Base-by-base conservation (phyloP, 53 echinoderm and acorn worm species). In the Glandiceps talaboti region DNA sequence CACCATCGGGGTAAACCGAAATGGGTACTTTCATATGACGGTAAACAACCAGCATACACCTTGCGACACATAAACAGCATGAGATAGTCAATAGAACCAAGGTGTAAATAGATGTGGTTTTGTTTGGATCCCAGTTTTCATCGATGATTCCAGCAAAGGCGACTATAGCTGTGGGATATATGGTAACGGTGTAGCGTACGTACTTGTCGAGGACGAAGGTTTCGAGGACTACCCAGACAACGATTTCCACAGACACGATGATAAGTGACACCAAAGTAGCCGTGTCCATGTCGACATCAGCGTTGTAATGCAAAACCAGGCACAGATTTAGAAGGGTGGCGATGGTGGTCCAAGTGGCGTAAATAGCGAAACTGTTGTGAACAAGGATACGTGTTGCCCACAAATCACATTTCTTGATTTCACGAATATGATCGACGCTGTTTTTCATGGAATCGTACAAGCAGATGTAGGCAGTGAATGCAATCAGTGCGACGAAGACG, bases 341-440 rank as follows among this genome's bases (percentile, higher is more conserved):
- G 28, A 88, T 85, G 1, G 85, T 75, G 31, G 78, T 78, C 88
- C 88, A 88, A 27, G 88, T 77, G 1, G 88, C 88, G 75, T 85
- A 88, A 27, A 85, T 33, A 32, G 85, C 77, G 82, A 88, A 32
- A 25, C 88, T 85, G 75, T 88, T 88, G 64, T 85, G 82, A 26
- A 88, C 77, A n/a, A 88, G 83, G 25, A 88, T 76, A 10, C 85
- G 82, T 1, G 77, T 74, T 1, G 81, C 31, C 79, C 85, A 81
- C 1, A 88, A 82, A 33, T 88, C 88, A 14, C 85, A 77, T 78
- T 78, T 73, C 33, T 30, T 29, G 31, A 84, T 14, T 1, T 79
- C 30, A 73, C 73, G 73, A 32, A 74, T 73, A 32, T 84, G 78
- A 28, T 26, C 73, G 20, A 78, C 78, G 73, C 77, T 64, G 25